Evolutionary conservation across 1,140 invertebrate genomes (phyloP).

Genomic region (Meloidogyne hapla): DNA sequence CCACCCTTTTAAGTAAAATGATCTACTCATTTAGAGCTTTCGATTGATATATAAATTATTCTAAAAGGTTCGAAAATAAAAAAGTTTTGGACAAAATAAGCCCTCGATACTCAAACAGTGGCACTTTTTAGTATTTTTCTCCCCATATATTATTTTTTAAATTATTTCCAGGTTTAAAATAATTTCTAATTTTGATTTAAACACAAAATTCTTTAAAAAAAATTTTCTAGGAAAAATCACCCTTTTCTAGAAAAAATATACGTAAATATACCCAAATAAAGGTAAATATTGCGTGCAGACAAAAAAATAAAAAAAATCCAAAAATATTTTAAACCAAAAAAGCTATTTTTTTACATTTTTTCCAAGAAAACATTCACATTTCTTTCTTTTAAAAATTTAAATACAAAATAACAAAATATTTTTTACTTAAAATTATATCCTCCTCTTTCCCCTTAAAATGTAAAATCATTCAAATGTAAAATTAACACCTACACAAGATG

Average conservation of each 20-base stretch:
- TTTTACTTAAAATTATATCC: neutral
- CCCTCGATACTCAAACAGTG: no score
- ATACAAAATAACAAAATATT: neutral
- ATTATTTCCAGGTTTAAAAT: no score
- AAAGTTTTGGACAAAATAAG: no score
- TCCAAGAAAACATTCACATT: neutral
- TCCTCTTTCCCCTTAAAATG: neutral
- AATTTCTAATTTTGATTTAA: no score
- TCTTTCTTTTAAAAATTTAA: neutral
- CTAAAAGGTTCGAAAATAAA: no score
- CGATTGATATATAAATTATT: no score
- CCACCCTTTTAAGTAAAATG: no score
- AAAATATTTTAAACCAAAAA: neutral
- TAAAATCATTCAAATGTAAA: neutral
- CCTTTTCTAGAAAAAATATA: neutral
- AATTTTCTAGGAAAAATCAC: no score
- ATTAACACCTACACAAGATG: neutral
- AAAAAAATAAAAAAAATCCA: neutral
- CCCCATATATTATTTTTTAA: no score
- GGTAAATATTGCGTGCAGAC: neutral
- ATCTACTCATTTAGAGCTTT: no score
- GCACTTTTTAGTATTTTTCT: no score
- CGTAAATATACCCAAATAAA: neutral
- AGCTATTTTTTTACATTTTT: neutral
- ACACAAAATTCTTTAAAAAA: no score